Percentiles rank a stretch among this genome's conserved stretches.
Evolutionary conservation across 2,113 vertebrate species (phyloP).

Genomic region (Galbula dea): DNA sequence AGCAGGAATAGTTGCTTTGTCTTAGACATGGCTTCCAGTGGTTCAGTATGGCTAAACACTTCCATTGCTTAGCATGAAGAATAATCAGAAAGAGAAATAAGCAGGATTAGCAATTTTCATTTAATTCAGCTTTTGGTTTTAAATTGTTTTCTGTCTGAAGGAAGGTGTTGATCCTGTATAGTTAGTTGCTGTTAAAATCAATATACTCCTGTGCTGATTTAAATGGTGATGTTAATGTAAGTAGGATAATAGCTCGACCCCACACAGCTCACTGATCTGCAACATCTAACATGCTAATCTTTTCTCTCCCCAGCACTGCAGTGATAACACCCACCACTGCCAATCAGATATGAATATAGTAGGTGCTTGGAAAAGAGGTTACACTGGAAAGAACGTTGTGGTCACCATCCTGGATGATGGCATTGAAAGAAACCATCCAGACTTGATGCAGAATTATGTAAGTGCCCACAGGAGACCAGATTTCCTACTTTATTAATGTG

Average conservation of each 20-base stretch:
- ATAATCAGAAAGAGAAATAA: not conserved
- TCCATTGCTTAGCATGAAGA: not conserved
- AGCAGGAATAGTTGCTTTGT: not conserved
- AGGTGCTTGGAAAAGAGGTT: constrained; percentile 97
- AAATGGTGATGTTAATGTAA: not conserved
- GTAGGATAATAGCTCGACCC: not conserved
- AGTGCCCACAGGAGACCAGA: constrained; percentile 63
- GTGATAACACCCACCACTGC: constrained; percentile 92
- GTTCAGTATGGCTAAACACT: not conserved
- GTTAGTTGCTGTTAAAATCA: not conserved
- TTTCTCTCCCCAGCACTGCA: constrained; percentile 86
- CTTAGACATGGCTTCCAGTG: not conserved
- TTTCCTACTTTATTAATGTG: not conserved
- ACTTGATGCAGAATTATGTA: constrained; percentile 96
- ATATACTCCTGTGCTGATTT: not conserved
- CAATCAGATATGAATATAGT: constrained; percentile 99
- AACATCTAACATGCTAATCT: not conserved
- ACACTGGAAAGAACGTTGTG: constrained; percentile 95
- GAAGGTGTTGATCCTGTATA: not conserved
- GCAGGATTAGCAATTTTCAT: not conserved
- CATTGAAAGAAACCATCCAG: constrained; percentile 96
- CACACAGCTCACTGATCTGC: not conserved
- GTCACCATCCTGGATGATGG: constrained; percentile 97
- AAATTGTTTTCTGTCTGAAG: not conserved
- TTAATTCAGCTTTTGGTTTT: not conserved